Conservation (phyloP, 2,888 invertebrate genomes). For the Subacronicta megacephala region DNA sequence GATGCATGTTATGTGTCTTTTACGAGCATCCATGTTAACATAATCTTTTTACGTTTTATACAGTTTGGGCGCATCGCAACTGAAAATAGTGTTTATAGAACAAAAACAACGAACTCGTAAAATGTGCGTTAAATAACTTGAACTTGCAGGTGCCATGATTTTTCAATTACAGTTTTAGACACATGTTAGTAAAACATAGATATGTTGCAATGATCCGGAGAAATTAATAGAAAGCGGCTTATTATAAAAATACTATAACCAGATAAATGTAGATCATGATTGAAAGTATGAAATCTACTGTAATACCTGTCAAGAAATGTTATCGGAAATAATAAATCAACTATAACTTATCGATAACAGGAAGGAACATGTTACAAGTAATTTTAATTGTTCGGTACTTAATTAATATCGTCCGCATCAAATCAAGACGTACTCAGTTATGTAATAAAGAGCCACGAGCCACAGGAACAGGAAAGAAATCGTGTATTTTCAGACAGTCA, state of each 20-base stretch:
- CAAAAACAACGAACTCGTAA: conserved; percentile 88
- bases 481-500: conserved; percentile 45
- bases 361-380: conserved; percentile 59
- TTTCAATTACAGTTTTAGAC: conserved; percentile 43
- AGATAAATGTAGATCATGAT: conserved; percentile 16
- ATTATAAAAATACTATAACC: conserved; percentile 4
- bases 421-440: conserved; percentile 48
- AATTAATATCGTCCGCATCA: conserved; percentile 67
- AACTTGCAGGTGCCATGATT: conserved; percentile 59
- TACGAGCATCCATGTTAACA: conserved; percentile 69
- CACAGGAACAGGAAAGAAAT: conserved; percentile 67
- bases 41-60: conserved; percentile 72
- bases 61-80: conserved; percentile 65
- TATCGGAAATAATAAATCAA: conserved; percentile 58
- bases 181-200: conserved; percentile 20
- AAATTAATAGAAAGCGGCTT: conserved; percentile 21
- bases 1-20: conserved; percentile 58
- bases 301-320: conserved; percentile 27
- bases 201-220: conserved; percentile 6
- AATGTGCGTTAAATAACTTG: conserved; percentile 72
- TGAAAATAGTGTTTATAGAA: conserved; percentile 81
- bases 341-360: conserved; percentile 56
- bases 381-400: conserved; percentile 63
- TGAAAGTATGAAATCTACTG: conserved; percentile 30
- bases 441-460: conserved; percentile 49